A percentile compares a stretch with the other conserved stretches of the same genome.
Evolutionary conservation across 2,888 invertebrate species (phyloP).

Genomic region (Ceriagrion tenellum): DNA sequence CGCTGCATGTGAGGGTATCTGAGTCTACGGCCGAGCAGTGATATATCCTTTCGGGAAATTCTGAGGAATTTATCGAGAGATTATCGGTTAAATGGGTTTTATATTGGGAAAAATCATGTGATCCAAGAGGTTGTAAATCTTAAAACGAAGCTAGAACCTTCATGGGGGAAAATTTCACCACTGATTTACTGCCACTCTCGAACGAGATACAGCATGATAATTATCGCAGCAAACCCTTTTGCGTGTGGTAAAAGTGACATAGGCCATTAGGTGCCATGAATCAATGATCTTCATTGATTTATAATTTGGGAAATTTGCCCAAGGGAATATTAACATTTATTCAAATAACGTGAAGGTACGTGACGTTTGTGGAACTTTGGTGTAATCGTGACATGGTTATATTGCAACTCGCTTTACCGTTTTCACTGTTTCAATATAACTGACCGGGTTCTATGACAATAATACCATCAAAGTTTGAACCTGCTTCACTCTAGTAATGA

Average conservation of each 20-base stretch:
- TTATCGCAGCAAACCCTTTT: not conserved
- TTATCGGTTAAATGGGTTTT: slow-evolving; percentile 48
- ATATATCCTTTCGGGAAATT: not conserved
- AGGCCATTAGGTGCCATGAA: not conserved
- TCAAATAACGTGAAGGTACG: too few relatives aligned
- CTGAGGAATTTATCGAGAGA: slow-evolving; percentile 54
- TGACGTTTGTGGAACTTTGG: too few relatives aligned
- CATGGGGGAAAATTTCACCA: not conserved
- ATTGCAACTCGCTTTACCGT: too few relatives aligned
- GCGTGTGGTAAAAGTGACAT: not conserved
- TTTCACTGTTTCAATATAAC: too few relatives aligned
- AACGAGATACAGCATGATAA: not conserved
- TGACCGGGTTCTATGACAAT: too few relatives aligned
- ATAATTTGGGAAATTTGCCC: too few relatives aligned
- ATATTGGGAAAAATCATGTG: slow-evolving; percentile 45
- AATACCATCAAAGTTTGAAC: too few relatives aligned
- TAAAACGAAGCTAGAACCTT: not conserved
- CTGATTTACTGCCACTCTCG: not conserved
- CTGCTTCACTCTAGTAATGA: too few relatives aligned
- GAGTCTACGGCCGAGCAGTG: slow-evolving; percentile 23
- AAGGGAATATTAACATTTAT: too few relatives aligned
- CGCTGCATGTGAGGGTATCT: not conserved
- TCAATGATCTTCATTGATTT: not conserved
- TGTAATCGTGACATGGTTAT: too few relatives aligned
- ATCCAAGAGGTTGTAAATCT: slow-evolving; percentile 17